A percentile compares a stretch with the other conserved stretches of the same genome.
Conservation (phyloP, 2,797 vertebrate species). For the Ctenochaetus hawaiiensis region DNA sequence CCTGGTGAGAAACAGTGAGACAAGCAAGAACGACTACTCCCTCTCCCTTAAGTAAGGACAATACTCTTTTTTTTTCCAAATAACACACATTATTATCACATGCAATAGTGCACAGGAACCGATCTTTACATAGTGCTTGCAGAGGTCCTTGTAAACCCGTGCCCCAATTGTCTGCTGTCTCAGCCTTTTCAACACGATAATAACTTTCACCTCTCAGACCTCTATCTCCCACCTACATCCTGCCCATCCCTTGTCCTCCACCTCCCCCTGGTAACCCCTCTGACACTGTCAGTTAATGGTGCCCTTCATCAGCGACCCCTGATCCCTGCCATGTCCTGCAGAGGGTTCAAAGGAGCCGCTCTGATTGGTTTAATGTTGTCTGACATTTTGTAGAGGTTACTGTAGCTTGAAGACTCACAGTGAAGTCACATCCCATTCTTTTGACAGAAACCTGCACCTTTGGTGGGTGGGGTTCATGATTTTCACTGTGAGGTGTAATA, state of each 20-base stretch:
- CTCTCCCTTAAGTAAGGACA: constrained; percentile 96
- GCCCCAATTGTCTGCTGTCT: constrained; percentile 63
- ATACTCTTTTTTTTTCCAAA: background rate
- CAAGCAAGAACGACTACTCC: constrained; percentile 98
- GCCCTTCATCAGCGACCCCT: constrained; percentile 57
- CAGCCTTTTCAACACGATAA: constrained; percentile 57
- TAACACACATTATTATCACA: constrained; percentile 13
- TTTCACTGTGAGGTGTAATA: no score
- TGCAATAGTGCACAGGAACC: background rate
- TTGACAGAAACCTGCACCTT: constrained; percentile 1
- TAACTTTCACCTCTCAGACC: constrained; percentile 65
- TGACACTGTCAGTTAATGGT: constrained; percentile 51
- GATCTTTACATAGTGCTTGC: background rate
- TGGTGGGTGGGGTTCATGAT: background rate
- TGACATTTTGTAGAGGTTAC: constrained; percentile 67
- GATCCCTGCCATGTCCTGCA: constrained; percentile 34
- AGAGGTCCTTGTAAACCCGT: constrained; percentile 22
- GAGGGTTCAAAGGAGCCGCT: constrained; percentile 38
- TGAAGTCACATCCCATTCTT: constrained; percentile 46
- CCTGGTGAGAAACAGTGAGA: constrained; percentile 98
- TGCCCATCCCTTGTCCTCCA: constrained; percentile 37
- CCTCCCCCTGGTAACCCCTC: constrained; percentile 47
- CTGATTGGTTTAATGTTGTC: constrained; percentile 65
- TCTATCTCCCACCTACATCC: constrained; percentile 52
- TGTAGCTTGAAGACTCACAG: constrained; percentile 16